phyloP scores from a whole-genome alignment of 2,888 invertebrate genomes.

The Cephus spinipes region DNA sequence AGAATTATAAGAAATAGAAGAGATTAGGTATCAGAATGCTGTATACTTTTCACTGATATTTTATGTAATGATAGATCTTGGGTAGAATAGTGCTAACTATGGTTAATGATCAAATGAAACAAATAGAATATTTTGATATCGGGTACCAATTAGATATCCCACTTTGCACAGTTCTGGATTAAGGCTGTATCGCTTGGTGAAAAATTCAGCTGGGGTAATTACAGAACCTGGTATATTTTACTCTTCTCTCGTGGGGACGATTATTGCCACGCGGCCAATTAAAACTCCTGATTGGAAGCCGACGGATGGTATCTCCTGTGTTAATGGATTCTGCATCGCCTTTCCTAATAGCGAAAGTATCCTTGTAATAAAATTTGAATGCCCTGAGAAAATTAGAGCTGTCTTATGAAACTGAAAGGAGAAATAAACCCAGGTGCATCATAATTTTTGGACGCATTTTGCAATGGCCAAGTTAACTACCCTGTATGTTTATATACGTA shows the following conservation, averaged over 20 bases:
- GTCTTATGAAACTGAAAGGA: neutral
- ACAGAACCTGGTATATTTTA: neutral
- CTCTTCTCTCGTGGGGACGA: neutral
- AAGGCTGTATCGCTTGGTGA: neutral
- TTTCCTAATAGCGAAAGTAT: slow-evolving; percentile 5
- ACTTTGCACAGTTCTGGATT: neutral
- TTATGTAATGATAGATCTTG: neutral
- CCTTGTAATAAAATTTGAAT: neutral
- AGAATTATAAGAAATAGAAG: neutral
- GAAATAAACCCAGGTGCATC: neutral
- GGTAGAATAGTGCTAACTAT: neutral
- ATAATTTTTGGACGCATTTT: neutral
- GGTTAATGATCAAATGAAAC: neutral
- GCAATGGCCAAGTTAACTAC: neutral
- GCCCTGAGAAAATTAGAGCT: neutral
- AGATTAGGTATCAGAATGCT: neutral
- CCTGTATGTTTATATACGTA: neutral
- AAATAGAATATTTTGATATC: neutral
- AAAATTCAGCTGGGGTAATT: neutral
- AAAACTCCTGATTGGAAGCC: neutral
- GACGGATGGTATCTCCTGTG: neutral
- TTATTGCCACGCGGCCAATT: neutral
- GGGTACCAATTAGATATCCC: neutral
- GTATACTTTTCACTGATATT: neutral
- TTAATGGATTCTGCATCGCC: neutral